Base-by-base conservation (phyloP, 2,113 vertebrate genomes). In the Cochlearius cochlearius region DNA sequence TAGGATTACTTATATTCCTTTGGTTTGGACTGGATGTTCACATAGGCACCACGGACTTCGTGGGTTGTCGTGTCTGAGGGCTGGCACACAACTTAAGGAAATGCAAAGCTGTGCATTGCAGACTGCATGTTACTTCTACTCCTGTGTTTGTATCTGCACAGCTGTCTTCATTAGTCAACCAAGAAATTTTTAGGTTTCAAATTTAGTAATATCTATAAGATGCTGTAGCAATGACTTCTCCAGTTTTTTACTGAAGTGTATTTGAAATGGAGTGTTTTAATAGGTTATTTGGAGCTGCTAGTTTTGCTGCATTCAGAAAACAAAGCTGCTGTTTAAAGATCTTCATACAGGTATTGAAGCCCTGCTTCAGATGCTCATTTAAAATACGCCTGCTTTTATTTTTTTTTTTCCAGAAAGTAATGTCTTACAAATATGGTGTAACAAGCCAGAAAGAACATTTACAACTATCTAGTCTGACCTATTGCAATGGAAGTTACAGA, bases 1-100 rank as follows among this genome's bases (percentile, higher is more conserved):
- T 23, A 74, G 67, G 32, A 15, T 82, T 38, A 6, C 38, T 29
- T 58, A 5, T 2, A 21, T 25, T 50, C 29, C 32, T 79, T 72
- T 69, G 45, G 34, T 47, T n/a, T 26, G 17, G 38, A 3, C 26
- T 16, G 29, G 13, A 4, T 75, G 22, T 13, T 49, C 25, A 27
- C 22, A 18, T 25, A 29, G 14, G 3, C 1, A 1, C n/a, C 9
- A 12, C 1, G 18, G 63, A 8, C 3, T 2, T 4, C 1, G 1
- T 4, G 47, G 39, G 26, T 43, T 67, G 22, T 30, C 13, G 3
- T 6, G 3, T 27, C 18, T 1, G 0, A 30, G 49, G 77, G 23
- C 41, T 81, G 67, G 63, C 32, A 52, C 53, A 27, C 39, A 27
- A 1, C 3, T 36, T 3, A 2, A 30, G 39, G 50, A 47, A 71